Conservation (phyloP, 2,797 vertebrate genomes). For the Philypnodon macrostomus region DNA sequence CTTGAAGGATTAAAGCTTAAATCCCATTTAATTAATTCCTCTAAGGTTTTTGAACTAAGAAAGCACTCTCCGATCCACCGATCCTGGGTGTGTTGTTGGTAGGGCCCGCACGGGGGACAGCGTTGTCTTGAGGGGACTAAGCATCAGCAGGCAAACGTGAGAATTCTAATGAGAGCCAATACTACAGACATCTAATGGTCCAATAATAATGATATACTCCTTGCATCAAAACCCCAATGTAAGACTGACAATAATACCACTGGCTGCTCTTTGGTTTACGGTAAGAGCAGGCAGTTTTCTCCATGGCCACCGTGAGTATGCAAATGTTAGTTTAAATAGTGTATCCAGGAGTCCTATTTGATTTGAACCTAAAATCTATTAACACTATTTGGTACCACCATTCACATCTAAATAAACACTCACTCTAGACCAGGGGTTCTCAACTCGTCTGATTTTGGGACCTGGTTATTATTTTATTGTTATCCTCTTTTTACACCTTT, state of each 20-base stretch:
- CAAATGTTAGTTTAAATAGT: too few species aligned
- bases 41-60: constrained; percentile 6
- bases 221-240: constrained; percentile 55
- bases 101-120: constrained; percentile 72
- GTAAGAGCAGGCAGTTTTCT: constrained; percentile 60
- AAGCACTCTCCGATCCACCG: constrained; percentile 55
- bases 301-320: constrained; percentile 51
- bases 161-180: constrained; percentile 74
- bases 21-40: constrained; percentile 3
- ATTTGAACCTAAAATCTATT: too few species aligned
- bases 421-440: too few species aligned
- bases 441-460: too few species aligned
- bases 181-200: constrained; percentile 52
- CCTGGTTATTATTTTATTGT: too few species aligned
- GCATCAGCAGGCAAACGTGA: constrained; percentile 78
- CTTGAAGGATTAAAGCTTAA: background rate
- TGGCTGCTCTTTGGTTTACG: constrained; percentile 58
- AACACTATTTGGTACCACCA: too few species aligned
- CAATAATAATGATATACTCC: too few species aligned
- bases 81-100: constrained; percentile 44
- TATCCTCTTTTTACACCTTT: too few species aligned
- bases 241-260: constrained; percentile 54
- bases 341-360: constrained; percentile 56
- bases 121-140: constrained; percentile 78
- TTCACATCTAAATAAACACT: background rate